Evolutionary conservation across 2,797 vertebrate genomes (phyloP), one percentile per base, ranked within the genome.

Genomic region (Adelosebastes latens): DNA sequence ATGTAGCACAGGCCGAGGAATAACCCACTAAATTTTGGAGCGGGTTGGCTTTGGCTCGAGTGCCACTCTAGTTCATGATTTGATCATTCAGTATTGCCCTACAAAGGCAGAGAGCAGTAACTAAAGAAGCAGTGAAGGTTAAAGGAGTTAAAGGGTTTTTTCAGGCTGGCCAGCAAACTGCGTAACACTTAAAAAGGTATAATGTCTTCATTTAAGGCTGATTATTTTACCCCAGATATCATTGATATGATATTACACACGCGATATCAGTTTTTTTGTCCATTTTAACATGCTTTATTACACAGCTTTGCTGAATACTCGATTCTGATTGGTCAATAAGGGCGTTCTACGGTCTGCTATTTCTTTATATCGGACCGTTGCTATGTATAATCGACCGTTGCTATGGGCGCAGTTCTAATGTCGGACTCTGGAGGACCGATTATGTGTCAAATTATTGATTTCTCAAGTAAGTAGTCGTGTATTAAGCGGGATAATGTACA

Each of bases 271-370:
- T 53, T 34, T n/a, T 61, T 3, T n/a, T 3, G 12, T 24, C 11
- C 6, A 24, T 25, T 42, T 18, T 42, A 18, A 46, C 6, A 18
- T 11, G n/a, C 5, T 3, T 67, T 31, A 39, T 39, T 14, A 39
- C 36, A 39, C 0, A 0, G 13, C 0, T 39, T 39, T 39, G 36
- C 36, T 39, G 2, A 39, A 39, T 14, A 39, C 36, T 39, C 36
- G 13, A 39, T 39, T 39, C 1, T 39, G 5, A 39, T 39, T 39
- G 36, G 36, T 39, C 13, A 39, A 39, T 39, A 0, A 14, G 36
- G 36, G 5, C 36, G 36, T 39, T 39, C 36, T 39, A 39, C 36
- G 2, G 36, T 39, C 36, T 39, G 36, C 6, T 39, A 39, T 39
- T 39, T 39, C 5, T 14, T 39, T 0, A 39, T 39, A 39, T 39